Evolutionary conservation across 2,888 invertebrate genomes (phyloP).

Genomic region (Agrotis segetum): DNA sequence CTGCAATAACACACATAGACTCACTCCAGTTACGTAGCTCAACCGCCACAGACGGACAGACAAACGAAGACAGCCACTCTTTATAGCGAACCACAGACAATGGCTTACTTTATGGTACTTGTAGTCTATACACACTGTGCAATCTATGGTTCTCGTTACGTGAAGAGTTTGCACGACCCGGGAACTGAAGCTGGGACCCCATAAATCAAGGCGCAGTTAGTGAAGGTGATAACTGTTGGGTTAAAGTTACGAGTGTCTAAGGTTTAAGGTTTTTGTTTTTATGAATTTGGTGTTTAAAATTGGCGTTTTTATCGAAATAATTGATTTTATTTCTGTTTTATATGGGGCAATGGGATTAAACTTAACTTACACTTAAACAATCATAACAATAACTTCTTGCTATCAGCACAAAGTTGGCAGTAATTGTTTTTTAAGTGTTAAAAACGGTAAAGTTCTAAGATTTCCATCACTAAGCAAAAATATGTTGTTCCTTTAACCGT

Average conservation of each 20-base stretch:
- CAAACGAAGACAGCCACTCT: constrained; percentile 60
- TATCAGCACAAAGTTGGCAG: too few relatives aligned
- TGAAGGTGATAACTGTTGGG: constrained; percentile 53
- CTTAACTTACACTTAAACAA: not conserved
- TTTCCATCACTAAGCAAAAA: not conserved
- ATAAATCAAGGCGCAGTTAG: constrained; percentile 63
- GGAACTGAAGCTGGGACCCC: constrained; percentile 62
- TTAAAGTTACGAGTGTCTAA: constrained; percentile 53
- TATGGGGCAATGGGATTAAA: not conserved
- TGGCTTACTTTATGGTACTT: constrained; percentile 57
- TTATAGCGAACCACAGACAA: constrained; percentile 62
- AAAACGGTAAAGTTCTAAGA: not conserved
- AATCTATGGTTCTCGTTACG: constrained; percentile 64
- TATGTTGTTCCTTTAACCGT: too few relatives aligned
- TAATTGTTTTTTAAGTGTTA: not conserved
- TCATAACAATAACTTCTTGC: not conserved
- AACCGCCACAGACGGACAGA: constrained; percentile 46
- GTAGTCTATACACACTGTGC: constrained; percentile 53
- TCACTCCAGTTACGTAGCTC: constrained; percentile 38
- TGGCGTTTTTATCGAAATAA: not conserved
- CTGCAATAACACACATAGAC: constrained; percentile 35
- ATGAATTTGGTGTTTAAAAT: not conserved
- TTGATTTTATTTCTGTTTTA: not conserved
- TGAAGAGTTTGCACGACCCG: constrained; percentile 65
- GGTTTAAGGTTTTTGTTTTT: constrained; percentile 3